Percentiles rank a stretch among this genome's conserved stretches.
Conservation (phyloP, 2,113 vertebrate genomes). For the Vulpes vulpes region DNA sequence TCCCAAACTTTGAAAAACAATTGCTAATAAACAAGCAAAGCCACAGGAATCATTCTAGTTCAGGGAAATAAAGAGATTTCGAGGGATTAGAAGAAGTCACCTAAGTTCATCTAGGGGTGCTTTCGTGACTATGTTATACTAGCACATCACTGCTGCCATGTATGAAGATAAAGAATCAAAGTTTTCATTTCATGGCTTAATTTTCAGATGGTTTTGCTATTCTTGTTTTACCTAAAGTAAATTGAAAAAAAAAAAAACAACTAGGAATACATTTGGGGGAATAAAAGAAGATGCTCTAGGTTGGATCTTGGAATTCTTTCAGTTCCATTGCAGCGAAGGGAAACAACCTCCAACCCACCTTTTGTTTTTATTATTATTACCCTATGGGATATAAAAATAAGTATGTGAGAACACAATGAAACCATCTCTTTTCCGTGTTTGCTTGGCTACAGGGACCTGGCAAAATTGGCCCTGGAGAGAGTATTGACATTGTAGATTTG, state of each 20-base stretch:
- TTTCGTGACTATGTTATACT: constrained; percentile 4
- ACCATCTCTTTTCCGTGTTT: neutral
- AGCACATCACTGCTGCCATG: neutral
- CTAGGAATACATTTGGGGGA: constrained; percentile 8
- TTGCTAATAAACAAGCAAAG: constrained; percentile 84
- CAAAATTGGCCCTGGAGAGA: neutral
- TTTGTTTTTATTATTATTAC: neutral
- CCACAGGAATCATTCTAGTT: constrained; percentile 81
- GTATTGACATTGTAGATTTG: neutral
- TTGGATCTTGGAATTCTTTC: constrained; percentile 28
- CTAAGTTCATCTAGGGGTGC: constrained; percentile 61
- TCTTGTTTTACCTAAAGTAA: constrained; percentile 53
- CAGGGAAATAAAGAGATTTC: constrained; percentile 78
- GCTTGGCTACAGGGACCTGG: neutral
- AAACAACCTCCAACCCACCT: neutral
- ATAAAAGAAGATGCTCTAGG: neutral
- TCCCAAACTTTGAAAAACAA: constrained; percentile 73
- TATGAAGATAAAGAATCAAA: neutral
- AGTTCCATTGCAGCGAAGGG: constrained; percentile 8
- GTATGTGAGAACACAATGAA: neutral
- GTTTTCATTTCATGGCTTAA: constrained; percentile 39
- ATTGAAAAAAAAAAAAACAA: neutral
- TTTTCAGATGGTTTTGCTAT: constrained; percentile 56
- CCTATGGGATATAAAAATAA: no score
- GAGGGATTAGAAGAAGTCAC: constrained; percentile 70